A percentile compares a stretch with the other conserved stretches of the same genome.
Conservation (phyloP, 2,888 invertebrate species). For the Anoncus sp. region DNA sequence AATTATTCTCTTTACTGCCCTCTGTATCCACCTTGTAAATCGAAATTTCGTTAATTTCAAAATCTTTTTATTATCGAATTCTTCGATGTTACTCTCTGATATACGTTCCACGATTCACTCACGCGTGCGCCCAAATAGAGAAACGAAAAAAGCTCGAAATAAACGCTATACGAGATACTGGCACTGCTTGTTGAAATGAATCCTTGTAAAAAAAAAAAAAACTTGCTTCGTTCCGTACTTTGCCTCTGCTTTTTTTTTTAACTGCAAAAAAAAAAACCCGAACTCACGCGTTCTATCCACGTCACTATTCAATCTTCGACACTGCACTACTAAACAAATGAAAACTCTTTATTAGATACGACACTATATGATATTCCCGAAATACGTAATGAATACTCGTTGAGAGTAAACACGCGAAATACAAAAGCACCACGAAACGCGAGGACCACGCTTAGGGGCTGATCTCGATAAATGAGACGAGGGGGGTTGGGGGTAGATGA, state of each 20-base stretch:
- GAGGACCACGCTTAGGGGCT: slow-evolving; percentile 30
- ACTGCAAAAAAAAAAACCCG: slow-evolving; percentile 50
- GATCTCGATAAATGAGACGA: slow-evolving; percentile 48
- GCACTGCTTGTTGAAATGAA: not conserved
- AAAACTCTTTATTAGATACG: slow-evolving; percentile 17
- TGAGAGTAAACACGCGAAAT: slow-evolving; percentile 46
- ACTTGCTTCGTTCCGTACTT: not conserved
- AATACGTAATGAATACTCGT: slow-evolving; percentile 19
- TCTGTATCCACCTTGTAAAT: not conserved
- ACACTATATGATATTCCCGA: slow-evolving; percentile 20
- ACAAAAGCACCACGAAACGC: slow-evolving; percentile 47
- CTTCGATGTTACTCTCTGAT: not conserved
- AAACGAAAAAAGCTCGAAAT: not conserved
- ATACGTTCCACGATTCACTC: not conserved
- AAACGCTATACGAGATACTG: not conserved
- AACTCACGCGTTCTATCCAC: slow-evolving; percentile 38
- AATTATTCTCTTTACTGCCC: slow-evolving; percentile 24
- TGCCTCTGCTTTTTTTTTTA: slow-evolving; percentile 14
- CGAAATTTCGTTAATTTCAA: not conserved
- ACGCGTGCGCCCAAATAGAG: not conserved
- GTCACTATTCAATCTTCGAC: slow-evolving; percentile 47
- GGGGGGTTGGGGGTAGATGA: not conserved
- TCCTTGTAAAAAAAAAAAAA: too few relatives aligned
- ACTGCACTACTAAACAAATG: slow-evolving; percentile 46
- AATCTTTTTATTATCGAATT: slow-evolving; percentile 5